Base-by-base conservation (phyloP, 2,113 vertebrate genomes). In the Istiophorus platypterus region DNA sequence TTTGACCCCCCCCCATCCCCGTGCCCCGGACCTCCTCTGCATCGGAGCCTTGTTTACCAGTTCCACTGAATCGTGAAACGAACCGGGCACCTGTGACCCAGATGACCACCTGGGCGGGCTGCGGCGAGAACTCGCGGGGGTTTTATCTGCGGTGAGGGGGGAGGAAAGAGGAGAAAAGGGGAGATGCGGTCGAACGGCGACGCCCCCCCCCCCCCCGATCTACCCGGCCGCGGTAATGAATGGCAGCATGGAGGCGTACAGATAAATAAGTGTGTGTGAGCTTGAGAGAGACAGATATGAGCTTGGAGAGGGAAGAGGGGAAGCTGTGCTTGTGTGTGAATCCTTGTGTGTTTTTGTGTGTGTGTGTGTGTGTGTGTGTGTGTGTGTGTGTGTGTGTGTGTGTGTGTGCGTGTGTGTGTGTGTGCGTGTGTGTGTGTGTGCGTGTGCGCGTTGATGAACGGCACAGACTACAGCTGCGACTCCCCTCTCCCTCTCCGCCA, bases 401-500 rank as follows among this genome's bases (percentile, higher is more conserved):
- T 72, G 84, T 37, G 63, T 76, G 47, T 68, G 76, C n/a, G 47
- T 68, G 79, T 26, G 59, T 65, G 76, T 49, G 52, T 20, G 42
- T 17, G 11, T 37, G 17, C 66, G 49, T 74, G 56, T 84, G 45
- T 62, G 72, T 72, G 84, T 37, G 63, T 76, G 47, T 68, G 76
- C n/a, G 47, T 68, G 79, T 26, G 59, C 62, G 76, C 45, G 52
- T 74, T 89, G 86, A 93, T 93, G 86, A 92, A 92, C 86, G 87
- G 78, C 41, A 37, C 64, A 42, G 51, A 85, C 74, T 84, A 24
- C 85, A 90, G 92, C 88, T 91, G 83, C 34, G 68, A 69, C 81
- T 82, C 76, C 29, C 69, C 80, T 87, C 82, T 72, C 66, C 66
- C 59, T 90, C 81, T 84, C 81, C 63, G 70, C 82, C 75, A 87